Base-by-base conservation (phyloP, 2,888 invertebrate genomes). In the Entomobrya proxima region DNA sequence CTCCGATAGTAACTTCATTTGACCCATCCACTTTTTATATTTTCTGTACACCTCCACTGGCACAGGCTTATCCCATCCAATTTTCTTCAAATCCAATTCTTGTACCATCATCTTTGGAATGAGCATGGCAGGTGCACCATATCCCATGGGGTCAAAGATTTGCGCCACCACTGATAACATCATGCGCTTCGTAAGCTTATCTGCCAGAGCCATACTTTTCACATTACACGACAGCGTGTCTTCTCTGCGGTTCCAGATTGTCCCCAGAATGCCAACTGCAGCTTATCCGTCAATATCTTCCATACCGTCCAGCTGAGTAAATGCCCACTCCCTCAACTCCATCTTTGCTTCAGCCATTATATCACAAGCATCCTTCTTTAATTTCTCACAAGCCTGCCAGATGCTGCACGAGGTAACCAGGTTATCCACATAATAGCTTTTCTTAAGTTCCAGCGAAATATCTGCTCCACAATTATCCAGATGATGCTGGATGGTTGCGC, bases 41-140 rank as follows among this genome's bases (percentile, higher is more conserved):
- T 87, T 67, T 47, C 85, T 6, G 27, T 55, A 35, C 0, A 58
- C 30, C 6, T 37, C 77, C 2, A 13, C 44, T 72, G 74, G 24
- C n/a, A 89, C 55, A 27, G 78, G 74, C 0, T 86, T 76, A 58
- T 87, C 83, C 86, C 80, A 88, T 32, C 64, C 81, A 80, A 87
- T 86, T n/a, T 77, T 67, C 4, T 83, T n/a, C 11, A 72, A 55
- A 82, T 87, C 83, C 24, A 75, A 72, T 18, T 85, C 40, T 55
- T 90, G 90, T 27, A 90, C 74, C 5, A 84, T 13, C 1, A 84
- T 47, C 21, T n/a, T n/a, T n/a, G n/a, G n/a, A n/a, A n/a, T n/a
- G n/a, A n/a, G n/a, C n/a, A n/a, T n/a, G n/a, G n/a, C 64, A n/a
- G 81, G 81, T 2, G 24, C 35, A 0, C 9, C 44, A 1, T 58